A percentile compares a stretch with the other conserved stretches of the same genome.
phyloP scores from a whole-genome alignment of 2,797 vertebrate species.

The Hypotaenidia philippensis region DNA sequence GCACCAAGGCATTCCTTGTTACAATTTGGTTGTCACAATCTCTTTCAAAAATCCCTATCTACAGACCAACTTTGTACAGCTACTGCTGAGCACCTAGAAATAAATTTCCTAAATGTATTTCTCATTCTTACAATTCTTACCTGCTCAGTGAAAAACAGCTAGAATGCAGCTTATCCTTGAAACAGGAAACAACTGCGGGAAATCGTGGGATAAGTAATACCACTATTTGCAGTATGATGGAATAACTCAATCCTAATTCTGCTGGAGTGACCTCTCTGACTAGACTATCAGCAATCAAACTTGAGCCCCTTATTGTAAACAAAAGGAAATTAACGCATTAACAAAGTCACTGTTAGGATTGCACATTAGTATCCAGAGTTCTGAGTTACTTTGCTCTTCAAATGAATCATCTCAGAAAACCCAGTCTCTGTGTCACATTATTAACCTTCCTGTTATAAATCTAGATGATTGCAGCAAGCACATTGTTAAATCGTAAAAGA shows the following conservation, averaged over 20 bases:
- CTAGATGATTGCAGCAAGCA: not conserved
- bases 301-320: not conserved
- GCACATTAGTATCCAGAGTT: not conserved
- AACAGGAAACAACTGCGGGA: not conserved
- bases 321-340: not conserved
- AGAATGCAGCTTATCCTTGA: not conserved
- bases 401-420: not conserved
- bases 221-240: not conserved
- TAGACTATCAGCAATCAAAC: not conserved
- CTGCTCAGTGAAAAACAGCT: not conserved
- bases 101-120: not conserved
- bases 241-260: not conserved
- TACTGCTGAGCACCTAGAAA: not conserved
- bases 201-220: not conserved
- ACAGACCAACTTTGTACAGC: not conserved
- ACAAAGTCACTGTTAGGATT: not conserved
- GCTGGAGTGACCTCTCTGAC: not conserved
- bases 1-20: not conserved
- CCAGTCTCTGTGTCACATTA: not conserved
- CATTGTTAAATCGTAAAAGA: not conserved
- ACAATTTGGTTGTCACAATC: not conserved
- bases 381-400: not conserved
- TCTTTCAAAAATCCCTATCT: not conserved
- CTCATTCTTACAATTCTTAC: too few species aligned
- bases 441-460: not conserved